A percentile compares a stretch with the other conserved stretches of the same genome.
Conservation (phyloP, 1,140 invertebrate genomes). For the Camponotus pennsylvanicus region DNA sequence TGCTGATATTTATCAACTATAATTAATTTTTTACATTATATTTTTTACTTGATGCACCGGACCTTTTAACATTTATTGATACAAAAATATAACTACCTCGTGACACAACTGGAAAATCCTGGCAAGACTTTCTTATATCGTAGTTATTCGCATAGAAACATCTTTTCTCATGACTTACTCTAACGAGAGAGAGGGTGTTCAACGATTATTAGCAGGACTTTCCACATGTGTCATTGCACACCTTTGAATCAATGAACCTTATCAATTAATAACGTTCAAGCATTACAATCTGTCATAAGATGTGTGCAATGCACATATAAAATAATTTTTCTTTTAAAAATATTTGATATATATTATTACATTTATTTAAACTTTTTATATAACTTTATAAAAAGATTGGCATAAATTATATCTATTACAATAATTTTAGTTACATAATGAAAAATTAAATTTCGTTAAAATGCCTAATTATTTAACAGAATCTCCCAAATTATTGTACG, state of each 20-base stretch:
- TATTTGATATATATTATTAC: neutral
- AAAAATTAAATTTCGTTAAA: neutral
- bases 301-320: neutral
- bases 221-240: constrained; percentile 64
- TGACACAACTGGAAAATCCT: constrained; percentile 72
- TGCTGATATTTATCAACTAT: neutral
- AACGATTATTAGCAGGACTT: constrained; percentile 58
- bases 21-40: constrained; percentile 46
- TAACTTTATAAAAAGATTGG: neutral
- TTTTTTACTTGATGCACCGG: neutral
- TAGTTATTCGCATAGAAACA: constrained; percentile 3
- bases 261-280: constrained; percentile 36
- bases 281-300: neutral
- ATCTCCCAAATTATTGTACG: constrained; percentile 6
- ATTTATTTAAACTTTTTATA: neutral
- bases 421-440: neutral
- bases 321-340: constrained; percentile 6
- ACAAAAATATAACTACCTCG: constrained; percentile 16
- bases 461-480: neutral
- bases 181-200: constrained; percentile 7
- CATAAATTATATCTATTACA: constrained; percentile 2
- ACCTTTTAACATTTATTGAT: neutral
- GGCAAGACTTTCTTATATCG: constrained; percentile 19
- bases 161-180: constrained; percentile 30
- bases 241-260: constrained; percentile 27